phyloP scores from a whole-genome alignment of 2,888 invertebrate species.

The Lycophotia porphyrea region DNA sequence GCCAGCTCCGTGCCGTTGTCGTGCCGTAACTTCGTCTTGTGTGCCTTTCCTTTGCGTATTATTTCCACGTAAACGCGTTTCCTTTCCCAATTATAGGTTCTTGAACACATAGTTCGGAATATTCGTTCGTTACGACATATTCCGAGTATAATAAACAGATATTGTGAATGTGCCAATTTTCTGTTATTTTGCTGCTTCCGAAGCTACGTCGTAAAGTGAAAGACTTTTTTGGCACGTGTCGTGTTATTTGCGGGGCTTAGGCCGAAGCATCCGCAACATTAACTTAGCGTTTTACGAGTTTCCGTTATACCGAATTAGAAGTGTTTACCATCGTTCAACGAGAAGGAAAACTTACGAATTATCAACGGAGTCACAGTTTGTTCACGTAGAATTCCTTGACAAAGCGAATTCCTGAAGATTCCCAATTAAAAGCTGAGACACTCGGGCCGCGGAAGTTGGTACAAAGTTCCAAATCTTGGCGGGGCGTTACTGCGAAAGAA shows the following conservation, averaged over 20 bases:
- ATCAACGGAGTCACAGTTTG: slow-evolving; percentile 81
- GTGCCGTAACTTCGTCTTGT: slow-evolving; percentile 72
- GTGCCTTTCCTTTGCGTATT: slow-evolving; percentile 73
- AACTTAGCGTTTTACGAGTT: slow-evolving; percentile 61
- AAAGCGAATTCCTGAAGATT: slow-evolving; percentile 88
- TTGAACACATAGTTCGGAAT: slow-evolving; percentile 58
- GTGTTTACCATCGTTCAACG: slow-evolving; percentile 62
- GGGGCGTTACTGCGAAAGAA: slow-evolving; percentile 84
- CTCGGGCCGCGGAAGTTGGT: slow-evolving; percentile 82
- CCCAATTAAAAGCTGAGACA: slow-evolving; percentile 89
- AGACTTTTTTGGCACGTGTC: slow-evolving; percentile 68
- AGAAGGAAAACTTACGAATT: slow-evolving; percentile 66
- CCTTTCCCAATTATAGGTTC: slow-evolving; percentile 68
- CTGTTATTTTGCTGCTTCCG: slow-evolving; percentile 55
- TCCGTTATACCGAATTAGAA: slow-evolving; percentile 61
- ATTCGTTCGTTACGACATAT: slow-evolving; percentile 51
- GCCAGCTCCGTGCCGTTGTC: slow-evolving; percentile 65
- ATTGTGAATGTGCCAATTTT: slow-evolving; percentile 67
- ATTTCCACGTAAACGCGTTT: slow-evolving; percentile 73
- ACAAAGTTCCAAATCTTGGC: slow-evolving; percentile 87
- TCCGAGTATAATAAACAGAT: slow-evolving; percentile 52
- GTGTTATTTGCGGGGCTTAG: slow-evolving; percentile 57
- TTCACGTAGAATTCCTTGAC: slow-evolving; percentile 82
- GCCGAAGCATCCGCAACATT: slow-evolving; percentile 48
- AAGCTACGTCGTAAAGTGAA: slow-evolving; percentile 54